Percentiles rank a stretch among this genome's conserved stretches.
These are phyloP conservation scores for Uria aalge DNA, from an alignment of 2,113 vertebrate species.

Conservation along the genomic window DNA sequence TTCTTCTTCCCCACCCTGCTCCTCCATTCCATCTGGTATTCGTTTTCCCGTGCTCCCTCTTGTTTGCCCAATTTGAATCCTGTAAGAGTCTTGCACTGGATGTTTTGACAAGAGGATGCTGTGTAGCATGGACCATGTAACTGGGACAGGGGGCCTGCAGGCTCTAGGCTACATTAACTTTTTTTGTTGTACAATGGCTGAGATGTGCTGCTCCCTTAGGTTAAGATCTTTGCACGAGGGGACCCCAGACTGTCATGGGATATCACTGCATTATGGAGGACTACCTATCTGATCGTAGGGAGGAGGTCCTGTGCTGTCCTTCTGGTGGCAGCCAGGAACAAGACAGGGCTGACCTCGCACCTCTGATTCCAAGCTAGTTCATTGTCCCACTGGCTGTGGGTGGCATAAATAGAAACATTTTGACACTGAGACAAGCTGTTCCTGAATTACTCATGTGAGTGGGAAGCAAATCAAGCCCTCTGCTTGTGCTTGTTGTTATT, in stretches of 20 bases:
- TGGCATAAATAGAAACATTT: background rate
- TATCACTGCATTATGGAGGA: background rate
- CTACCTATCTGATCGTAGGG: background rate
- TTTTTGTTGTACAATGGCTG: background rate
- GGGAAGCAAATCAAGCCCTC: background rate
- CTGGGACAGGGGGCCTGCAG: background rate
- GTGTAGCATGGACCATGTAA: background rate
- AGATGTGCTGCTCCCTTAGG: background rate
- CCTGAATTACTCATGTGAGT: background rate
- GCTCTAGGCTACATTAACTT: fast-evolving
- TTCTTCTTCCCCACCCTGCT: background rate
- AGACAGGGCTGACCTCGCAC: background rate
- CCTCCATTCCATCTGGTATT: background rate
- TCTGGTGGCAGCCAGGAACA: background rate
- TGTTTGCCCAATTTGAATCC: background rate
- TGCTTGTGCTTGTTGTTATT: background rate
- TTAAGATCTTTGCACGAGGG: background rate
- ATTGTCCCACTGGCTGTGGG: background rate
- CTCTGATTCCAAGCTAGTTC: background rate
- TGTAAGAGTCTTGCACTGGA: background rate
- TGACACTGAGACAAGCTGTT: background rate
- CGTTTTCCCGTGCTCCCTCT: background rate
- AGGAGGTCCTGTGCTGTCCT: background rate
- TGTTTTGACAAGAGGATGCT: background rate
- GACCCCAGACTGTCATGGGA: background rate